phyloP scores from a whole-genome alignment of 2,888 invertebrate species.

The Thymelicus acteon region DNA sequence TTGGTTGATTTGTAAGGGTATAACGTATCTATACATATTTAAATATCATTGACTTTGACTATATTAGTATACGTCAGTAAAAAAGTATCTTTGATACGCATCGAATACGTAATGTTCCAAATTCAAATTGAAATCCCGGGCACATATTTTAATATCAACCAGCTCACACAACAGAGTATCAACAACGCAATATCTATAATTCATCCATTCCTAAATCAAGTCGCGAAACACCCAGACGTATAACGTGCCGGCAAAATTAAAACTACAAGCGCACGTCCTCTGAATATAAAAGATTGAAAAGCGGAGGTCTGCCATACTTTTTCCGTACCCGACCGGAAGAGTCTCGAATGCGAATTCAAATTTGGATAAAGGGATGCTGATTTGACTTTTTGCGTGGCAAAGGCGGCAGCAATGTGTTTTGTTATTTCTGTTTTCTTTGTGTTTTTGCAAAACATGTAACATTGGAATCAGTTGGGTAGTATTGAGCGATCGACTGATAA shows the following conservation, averaged over 20 bases:
- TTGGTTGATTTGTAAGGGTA: too few relatives aligned
- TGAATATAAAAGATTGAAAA: slow-evolving; percentile 48
- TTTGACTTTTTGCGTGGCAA: slow-evolving; percentile 33
- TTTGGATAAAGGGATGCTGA: slow-evolving; percentile 53
- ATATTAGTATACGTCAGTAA: not conserved
- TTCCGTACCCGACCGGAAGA: slow-evolving; percentile 46
- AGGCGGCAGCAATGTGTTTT: slow-evolving; percentile 25
- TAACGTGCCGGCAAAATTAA: slow-evolving; percentile 44
- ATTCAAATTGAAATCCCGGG: slow-evolving; percentile 7
- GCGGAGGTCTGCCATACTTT: slow-evolving; percentile 41
- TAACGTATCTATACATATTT: too few relatives aligned
- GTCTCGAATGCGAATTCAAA: slow-evolving; percentile 59
- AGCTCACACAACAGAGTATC: not conserved
- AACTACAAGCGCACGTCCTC: slow-evolving; percentile 45
- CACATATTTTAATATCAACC: slow-evolving; percentile 16
- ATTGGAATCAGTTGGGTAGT: not conserved
- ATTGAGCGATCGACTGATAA: slow-evolving; percentile 12
- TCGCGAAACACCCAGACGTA: slow-evolving; percentile 24
- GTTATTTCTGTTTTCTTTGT: slow-evolving; percentile 25
- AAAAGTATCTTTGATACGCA: not conserved
- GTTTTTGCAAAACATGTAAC: slow-evolving; percentile 9
- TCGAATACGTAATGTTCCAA: slow-evolving; percentile 11
- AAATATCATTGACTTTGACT: too few relatives aligned
- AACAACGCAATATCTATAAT: slow-evolving; percentile 22
- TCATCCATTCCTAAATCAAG: slow-evolving; percentile 32